phyloP scores from a whole-genome alignment of 2,888 invertebrate species.

The Mythimna pallens region DNA sequence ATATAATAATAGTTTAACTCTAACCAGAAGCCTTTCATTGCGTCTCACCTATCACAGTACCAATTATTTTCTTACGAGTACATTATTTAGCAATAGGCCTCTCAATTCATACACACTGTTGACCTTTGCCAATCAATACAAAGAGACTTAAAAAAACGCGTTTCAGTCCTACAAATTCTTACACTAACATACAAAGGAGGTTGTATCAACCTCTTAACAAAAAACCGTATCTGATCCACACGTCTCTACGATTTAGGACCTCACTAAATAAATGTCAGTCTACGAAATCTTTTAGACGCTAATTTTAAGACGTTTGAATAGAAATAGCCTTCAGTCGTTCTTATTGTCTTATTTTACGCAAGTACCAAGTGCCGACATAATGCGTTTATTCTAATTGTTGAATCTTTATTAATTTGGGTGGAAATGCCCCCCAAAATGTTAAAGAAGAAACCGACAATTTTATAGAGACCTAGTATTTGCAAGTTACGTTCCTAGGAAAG shows the following conservation, averaged over 20 bases:
- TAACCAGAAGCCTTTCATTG: no score
- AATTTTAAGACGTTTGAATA: constrained; percentile 73
- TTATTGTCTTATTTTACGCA: constrained; percentile 80
- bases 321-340: constrained; percentile 71
- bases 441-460: constrained; percentile 22
- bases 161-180: background rate
- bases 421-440: constrained; percentile 67
- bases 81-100: constrained; percentile 17
- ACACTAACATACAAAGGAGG: constrained; percentile 16
- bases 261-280: constrained; percentile 60
- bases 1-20: no score
- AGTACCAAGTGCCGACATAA: constrained; percentile 68
- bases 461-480: constrained; percentile 33
- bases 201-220: constrained; percentile 33
- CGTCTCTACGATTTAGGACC: constrained; percentile 59
- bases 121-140: constrained; percentile 8
- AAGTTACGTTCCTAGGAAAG: constrained; percentile 10
- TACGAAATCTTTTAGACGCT: constrained; percentile 64
- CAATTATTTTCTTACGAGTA: constrained; percentile 19
- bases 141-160: constrained; percentile 1
- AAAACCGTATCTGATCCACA: constrained; percentile 52
- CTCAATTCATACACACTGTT: constrained; percentile 2
- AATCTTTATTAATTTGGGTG: constrained; percentile 82
- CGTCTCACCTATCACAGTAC: no score
- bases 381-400: constrained; percentile 76